These are phyloP conservation scores for Pachliopta kotzebuea DNA, from an alignment of 2,888 invertebrate genomes.

Conservation along the genomic window DNA sequence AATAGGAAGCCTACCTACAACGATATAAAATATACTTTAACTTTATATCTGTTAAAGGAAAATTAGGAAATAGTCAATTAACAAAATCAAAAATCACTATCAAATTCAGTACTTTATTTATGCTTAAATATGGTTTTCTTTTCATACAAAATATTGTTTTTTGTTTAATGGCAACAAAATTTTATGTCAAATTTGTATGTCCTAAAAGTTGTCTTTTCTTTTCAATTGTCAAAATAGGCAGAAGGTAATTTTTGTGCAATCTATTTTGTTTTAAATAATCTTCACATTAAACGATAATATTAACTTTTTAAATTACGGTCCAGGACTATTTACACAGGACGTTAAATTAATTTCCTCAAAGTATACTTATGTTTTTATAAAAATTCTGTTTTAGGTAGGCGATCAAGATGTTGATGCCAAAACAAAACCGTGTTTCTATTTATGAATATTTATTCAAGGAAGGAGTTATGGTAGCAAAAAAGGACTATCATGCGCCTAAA, in stretches of 20 bases:
- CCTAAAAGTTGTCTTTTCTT: slow-evolving; percentile 39
- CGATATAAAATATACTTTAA: too few relatives aligned
- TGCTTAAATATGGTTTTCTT: too few relatives aligned
- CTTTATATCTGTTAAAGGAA: too few relatives aligned
- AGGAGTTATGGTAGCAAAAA: slow-evolving; percentile 99
- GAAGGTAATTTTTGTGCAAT: slow-evolving; percentile 45
- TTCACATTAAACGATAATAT: slow-evolving; percentile 5
- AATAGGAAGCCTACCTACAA: too few relatives aligned
- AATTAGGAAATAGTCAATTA: too few relatives aligned
- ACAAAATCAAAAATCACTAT: too few relatives aligned
- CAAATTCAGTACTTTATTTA: too few relatives aligned
- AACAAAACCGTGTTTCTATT: slow-evolving; percentile 97
- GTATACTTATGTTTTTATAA: slow-evolving; percentile 47
- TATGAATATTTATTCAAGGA: slow-evolving; percentile 99
- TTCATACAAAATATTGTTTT: too few relatives aligned
- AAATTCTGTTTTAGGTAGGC: slow-evolving; percentile 65
- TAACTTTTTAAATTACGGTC: not conserved
- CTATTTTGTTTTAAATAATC: slow-evolving; percentile 22
- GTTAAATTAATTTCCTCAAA: slow-evolving; percentile 30
- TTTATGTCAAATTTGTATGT: slow-evolving; percentile 15
- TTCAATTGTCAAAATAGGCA: slow-evolving; percentile 52
- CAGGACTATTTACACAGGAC: not conserved
- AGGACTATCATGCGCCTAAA: slow-evolving; percentile 98
- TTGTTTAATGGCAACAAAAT: slow-evolving; percentile 16
- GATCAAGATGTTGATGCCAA: slow-evolving; percentile 99